A percentile compares a stretch with the other conserved stretches of the same genome.
Evolutionary conservation across 37 sponge, comb jelly and placozoan species (phyloP).

Genomic region (Diacarnus erythraeanus): DNA sequence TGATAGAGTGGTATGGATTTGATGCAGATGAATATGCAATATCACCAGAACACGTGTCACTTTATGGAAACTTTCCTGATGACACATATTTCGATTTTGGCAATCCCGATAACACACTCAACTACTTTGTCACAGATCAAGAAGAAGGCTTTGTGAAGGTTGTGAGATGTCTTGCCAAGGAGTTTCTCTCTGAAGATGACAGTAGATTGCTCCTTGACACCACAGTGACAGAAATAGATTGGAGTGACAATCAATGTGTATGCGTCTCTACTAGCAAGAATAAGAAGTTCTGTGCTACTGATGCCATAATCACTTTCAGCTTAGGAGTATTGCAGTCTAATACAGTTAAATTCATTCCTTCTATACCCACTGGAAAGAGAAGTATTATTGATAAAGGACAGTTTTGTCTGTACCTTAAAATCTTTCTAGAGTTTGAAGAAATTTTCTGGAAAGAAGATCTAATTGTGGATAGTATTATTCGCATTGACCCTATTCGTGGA

Average conservation of each 20-base stretch:
- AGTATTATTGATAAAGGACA: constrained; percentile 22
- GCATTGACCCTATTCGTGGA: constrained; percentile 10
- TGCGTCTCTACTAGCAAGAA: constrained; percentile 35
- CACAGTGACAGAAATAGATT: constrained; percentile 38
- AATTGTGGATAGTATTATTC: background rate
- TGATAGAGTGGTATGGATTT: constrained; percentile 39
- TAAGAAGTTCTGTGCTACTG: constrained; percentile 39
- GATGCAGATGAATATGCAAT: constrained; percentile 14
- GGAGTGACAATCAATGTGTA: constrained; percentile 54
- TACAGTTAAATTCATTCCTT: constrained; percentile 35
- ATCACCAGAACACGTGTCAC: constrained; percentile 16
- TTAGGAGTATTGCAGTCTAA: constrained; percentile 52
- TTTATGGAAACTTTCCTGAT: constrained; percentile 12
- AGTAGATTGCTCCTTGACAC: constrained; percentile 31
- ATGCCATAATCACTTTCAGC: constrained; percentile 58
- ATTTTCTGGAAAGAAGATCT: constrained; percentile 7
- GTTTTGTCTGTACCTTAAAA: constrained; percentile 30
- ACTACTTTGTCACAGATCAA: constrained; percentile 59
- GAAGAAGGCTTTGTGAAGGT: constrained; percentile 24
- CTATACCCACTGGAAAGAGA: constrained; percentile 24
- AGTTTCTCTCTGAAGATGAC: constrained; percentile 11
- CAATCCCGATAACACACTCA: background rate
- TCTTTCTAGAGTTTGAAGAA: constrained; percentile 38
- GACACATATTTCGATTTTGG: constrained; percentile 23
- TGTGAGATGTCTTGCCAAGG: constrained; percentile 38